Evolutionary conservation across 2,797 vertebrate species (phyloP), one percentile per base, ranked within the genome.

Genomic region (Florisuga fusca): DNA sequence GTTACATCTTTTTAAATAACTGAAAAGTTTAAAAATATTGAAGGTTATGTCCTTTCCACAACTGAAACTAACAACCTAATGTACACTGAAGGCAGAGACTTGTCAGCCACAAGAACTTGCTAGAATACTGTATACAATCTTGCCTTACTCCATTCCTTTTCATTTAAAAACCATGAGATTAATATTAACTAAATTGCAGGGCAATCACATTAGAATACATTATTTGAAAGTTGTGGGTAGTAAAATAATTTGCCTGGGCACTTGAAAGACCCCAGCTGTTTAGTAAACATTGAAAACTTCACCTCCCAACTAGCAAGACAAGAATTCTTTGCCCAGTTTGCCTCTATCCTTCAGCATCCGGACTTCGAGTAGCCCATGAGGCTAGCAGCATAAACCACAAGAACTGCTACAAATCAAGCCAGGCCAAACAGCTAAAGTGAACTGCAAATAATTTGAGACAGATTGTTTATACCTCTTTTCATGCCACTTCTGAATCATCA

Each of bases 261-360:
- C 72, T 36, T 93, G 64, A 83, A 83, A 77, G 68, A 58, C 72
- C 84, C 38, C 58, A 85, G 36, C 84, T 93, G 71, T 50, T 90
- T 51, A 73, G 75, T 21, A 79, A 81, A 82, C 50, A 77, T 22
- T 5, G 80, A 87, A 61, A 86, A 68, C 78, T 87, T 63, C 38
- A 67, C 84, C 51, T 91, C 45, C 57, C 67, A 66, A 23, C 55
- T 25, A 50, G 33, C 8, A 5, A 15, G 51, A 62, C 59, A 71
- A 84, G 67, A 69, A 4, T 53, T 82, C 43, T 71, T 23, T 61
- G 43, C 72, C 53, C 75, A 51, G 16, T 29, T 78, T 59, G 64
- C 57, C 74, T 85, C 27, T 61, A 18, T 36, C 71, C 61, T 76
- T 80, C 0, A 0, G 54, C 16, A 81, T 0, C 0, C 6, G 36